Percentiles rank a stretch among this genome's conserved stretches.
Conservation (phyloP, 2,888 invertebrate species). For the Myopa tessellatipennis region DNA sequence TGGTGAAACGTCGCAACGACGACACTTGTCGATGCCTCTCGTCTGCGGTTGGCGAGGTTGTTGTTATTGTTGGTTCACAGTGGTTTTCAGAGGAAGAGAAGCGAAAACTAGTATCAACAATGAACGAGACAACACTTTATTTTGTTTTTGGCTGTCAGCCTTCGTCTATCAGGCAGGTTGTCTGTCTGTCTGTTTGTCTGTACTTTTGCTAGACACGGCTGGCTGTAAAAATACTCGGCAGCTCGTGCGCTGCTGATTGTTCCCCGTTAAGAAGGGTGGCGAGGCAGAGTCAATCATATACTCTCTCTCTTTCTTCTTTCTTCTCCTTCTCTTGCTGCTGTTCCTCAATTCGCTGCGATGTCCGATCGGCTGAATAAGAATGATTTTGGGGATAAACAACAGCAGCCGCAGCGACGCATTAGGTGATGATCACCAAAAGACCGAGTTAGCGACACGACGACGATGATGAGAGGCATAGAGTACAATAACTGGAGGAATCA, state of each 20-base stretch:
- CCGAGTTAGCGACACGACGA: no score
- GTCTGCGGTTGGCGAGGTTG: not conserved
- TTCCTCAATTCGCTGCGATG: no score
- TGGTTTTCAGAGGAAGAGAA: not conserved
- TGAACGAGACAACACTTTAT: not conserved
- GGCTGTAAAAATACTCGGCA: not conserved
- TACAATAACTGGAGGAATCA: not conserved
- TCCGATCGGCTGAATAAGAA: no score
- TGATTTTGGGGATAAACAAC: no score
- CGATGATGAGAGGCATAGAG: not conserved
- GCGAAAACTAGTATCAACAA: not conserved
- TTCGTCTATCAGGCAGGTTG: not conserved
- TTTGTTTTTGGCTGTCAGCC: no score
- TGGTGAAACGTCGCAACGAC: slow-evolving; percentile 26
- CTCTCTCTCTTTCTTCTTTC: not conserved
- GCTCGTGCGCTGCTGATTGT: not conserved
- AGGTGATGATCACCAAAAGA: no score
- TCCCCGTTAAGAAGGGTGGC: not conserved
- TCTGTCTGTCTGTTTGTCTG: not conserved
- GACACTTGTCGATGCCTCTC: slow-evolving; percentile 7
- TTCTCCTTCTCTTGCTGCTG: not conserved
- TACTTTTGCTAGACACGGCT: not conserved
- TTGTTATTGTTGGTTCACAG: not conserved
- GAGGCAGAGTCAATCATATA: no score
- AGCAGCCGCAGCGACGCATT: not conserved